These are phyloP conservation scores for Oscheius onirici DNA, from an alignment of 2,888 invertebrate species.

Conservation along the genomic window DNA sequence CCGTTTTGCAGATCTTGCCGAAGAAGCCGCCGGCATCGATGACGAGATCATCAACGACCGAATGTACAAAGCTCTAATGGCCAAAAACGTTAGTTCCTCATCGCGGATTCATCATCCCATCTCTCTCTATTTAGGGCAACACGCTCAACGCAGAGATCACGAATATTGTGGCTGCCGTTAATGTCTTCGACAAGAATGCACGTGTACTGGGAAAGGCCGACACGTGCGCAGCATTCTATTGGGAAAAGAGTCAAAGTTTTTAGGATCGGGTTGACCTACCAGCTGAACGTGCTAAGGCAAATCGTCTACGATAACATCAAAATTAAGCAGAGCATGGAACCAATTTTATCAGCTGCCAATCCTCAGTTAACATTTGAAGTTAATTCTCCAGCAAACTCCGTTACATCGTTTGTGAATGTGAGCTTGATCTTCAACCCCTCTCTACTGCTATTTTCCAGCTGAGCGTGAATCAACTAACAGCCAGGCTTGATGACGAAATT, in stretches of 20 bases:
- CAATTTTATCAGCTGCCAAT: not conserved
- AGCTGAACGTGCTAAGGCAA: slow-evolving; percentile 34
- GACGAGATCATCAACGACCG: slow-evolving; percentile 44
- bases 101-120: not conserved
- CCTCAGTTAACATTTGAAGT: slow-evolving; percentile 35
- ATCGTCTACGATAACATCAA: slow-evolving; percentile 27
- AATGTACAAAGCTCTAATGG: slow-evolving; percentile 51
- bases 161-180: slow-evolving; percentile 30
- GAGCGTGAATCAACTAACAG: slow-evolving; percentile 38
- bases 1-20: slow-evolving; percentile 52
- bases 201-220: slow-evolving; percentile 28
- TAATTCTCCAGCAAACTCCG: slow-evolving; percentile 18
- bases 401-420: slow-evolving; percentile 33
- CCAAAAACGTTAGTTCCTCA: slow-evolving; percentile 38
- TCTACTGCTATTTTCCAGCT: slow-evolving; percentile 33
- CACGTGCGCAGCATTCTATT: not conserved
- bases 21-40: slow-evolving; percentile 56
- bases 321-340: not conserved
- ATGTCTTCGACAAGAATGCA: slow-evolving; percentile 31
- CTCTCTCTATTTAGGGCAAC: slow-evolving; percentile 38
- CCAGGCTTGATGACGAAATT: slow-evolving; percentile 56
- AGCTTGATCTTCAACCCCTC: not conserved
- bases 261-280: slow-evolving; percentile 27
- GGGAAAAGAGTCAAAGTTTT: not conserved
- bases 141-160: slow-evolving; percentile 33